Evolutionary conservation across 2,888 invertebrate genomes (phyloP), one percentile per base, ranked within the genome.

Genomic region (Stenoptilia bipunctidactyla): DNA sequence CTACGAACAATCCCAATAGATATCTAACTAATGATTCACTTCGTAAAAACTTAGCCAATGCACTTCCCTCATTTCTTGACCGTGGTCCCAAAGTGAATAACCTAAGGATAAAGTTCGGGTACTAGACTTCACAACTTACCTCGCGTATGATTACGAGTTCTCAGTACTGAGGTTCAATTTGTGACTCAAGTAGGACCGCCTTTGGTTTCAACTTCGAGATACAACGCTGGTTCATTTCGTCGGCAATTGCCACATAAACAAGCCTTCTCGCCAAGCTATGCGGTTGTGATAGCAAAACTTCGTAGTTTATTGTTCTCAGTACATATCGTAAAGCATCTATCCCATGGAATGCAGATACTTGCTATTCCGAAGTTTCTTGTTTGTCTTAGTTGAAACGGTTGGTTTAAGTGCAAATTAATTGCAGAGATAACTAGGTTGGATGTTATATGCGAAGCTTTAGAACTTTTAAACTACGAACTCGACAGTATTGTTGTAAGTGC

Each of bases 201-300:
- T 73, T 70, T 71, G 65, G 61, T 52, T 55, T 42, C 60, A 74
- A 74, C 63, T 73, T 56, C 56, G 53, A 51, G 47, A 61, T 58
- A 61, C 58, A 42, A 46, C 56, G 56, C 54, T 58, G 59, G 71
- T 68, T 71, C 72, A 70, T 72, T 67, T 68, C 66, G 61, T 66
- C 61, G 61, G 67, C 75, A 70, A 77, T 75, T 77, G 73, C 70
- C 66, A 68, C 67, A 74, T 72, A 79, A 79, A 75, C 72, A 73
- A 76, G 68, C 60, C 66, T 57, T 55, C 59, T 57, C 52, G 58
- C 56, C 59, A 47, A 59, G 60, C 61, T 61, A 62, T 59, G 64
- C 61, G 59, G 58, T 56, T 58, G 60, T 61, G 62, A 65, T 66
- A 65, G 52, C 56, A 50, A 62, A 74, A 74, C 68, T 75, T 72